Conservation (phyloP, 2,113 vertebrate species). For the Glaucomys volans region DNA sequence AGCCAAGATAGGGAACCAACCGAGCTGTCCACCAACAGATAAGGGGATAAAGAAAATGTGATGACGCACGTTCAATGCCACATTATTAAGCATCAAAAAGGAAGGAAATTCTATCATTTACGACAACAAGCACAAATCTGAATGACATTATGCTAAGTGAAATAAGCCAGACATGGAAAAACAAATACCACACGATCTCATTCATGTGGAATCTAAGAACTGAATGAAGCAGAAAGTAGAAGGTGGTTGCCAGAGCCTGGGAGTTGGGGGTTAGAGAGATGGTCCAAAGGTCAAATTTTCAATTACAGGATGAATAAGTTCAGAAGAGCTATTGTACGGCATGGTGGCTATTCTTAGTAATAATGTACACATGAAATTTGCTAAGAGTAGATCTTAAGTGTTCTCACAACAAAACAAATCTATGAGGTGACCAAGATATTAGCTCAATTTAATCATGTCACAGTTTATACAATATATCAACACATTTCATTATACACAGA, state of each 20-base stretch:
- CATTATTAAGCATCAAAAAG: neutral
- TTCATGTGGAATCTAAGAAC: neutral
- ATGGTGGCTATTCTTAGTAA: neutral
- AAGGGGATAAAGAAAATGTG: neutral
- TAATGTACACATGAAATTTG: neutral
- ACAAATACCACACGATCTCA: neutral
- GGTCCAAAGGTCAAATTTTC: neutral
- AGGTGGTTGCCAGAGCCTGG: neutral
- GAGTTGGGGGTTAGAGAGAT: neutral
- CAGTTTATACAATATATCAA: neutral
- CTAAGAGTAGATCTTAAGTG: neutral
- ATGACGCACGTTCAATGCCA: neutral
- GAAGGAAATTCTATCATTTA: neutral
- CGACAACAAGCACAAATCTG: neutral
- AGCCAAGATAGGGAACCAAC: neutral
- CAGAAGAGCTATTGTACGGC: neutral
- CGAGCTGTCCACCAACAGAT: neutral
- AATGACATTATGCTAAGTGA: neutral
- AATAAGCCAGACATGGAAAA: neutral
- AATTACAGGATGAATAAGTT: neutral
- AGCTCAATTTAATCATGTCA: neutral
- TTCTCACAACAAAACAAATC: neutral
- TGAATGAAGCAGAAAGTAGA: neutral
- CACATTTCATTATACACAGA: neutral
- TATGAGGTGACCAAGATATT: neutral